A percentile compares a stretch with the other conserved stretches of the same genome.
Evolutionary conservation across 2,113 vertebrate species (phyloP).

Genomic region (Elephas maximus): DNA sequence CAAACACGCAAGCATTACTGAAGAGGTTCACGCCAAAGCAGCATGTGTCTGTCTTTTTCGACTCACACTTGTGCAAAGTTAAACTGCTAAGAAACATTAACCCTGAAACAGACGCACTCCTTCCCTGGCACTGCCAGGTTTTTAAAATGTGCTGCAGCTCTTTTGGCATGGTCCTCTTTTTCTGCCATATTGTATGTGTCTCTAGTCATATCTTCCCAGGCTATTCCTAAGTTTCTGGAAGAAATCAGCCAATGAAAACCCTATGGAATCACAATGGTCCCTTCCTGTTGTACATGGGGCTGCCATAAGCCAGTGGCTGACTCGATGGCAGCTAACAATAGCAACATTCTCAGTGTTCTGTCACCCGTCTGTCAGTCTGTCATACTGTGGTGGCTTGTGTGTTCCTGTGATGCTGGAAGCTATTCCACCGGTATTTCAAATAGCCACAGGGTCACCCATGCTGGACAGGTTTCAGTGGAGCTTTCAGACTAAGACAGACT

Average conservation of each 20-base stretch:
- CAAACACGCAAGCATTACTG: conserved; percentile 42
- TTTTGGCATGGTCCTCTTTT: neutral
- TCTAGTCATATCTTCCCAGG: neutral
- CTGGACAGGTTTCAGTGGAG: neutral
- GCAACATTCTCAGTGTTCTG: neutral
- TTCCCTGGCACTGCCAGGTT: conserved; percentile 33
- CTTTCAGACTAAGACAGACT: neutral
- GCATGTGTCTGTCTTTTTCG: conserved; percentile 47
- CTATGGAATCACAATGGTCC: no score
- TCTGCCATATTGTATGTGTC: neutral
- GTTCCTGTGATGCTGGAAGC: neutral
- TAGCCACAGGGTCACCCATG: neutral
- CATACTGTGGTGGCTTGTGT: neutral
- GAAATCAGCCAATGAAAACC: neutral
- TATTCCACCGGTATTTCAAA: neutral
- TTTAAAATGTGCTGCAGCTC: neutral
- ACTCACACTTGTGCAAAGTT: neutral
- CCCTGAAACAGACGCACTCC: conserved; percentile 61
- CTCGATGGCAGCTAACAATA: neutral
- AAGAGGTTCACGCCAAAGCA: neutral
- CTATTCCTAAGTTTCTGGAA: neutral
- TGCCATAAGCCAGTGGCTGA: neutral
- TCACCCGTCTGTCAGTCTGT: no score
- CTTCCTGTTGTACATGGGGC: neutral
- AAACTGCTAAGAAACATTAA: conserved; percentile 71